Evolutionary conservation across 2,888 invertebrate genomes (phyloP), one percentile per base, ranked within the genome.

Genomic region (Harpalus rubripes): DNA sequence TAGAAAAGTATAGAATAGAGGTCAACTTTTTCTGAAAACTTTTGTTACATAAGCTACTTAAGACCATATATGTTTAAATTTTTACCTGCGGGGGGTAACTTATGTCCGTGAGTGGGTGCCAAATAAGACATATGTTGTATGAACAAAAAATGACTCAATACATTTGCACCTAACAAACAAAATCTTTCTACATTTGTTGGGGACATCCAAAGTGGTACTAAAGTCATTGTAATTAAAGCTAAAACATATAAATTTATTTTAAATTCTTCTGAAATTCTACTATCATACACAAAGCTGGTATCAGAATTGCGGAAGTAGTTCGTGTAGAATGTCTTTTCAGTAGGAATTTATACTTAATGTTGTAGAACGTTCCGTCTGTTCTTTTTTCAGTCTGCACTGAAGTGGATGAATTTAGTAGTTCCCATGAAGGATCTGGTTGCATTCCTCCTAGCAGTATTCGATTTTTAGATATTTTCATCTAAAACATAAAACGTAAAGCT

Each of bases 91-190:
- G 61, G 59, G n/a, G 84, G 84, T 63, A 84, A 15, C 41, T 6
- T 32, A 12, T 39, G 12, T 39, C 56, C 84, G n/a, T 22, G 12
- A 5, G 39, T 65, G 18, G 78, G 63, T 10, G 58, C 32, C 0
- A 78, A 15, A 22, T 16, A 78, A 7, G 26, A 8, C n/a, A 63
- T 8, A 39, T 78, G 65, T 56, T 84, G 78, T 22, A 78, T 84
- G 18, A 63, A 84, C 44, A 84, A 78, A 15, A 84, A 65, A 78
- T 84, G 84, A 26, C 65, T 78, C 32, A 84, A 32, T n/a, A 84
- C 78, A 84, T 84, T 78, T n/a, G 78, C 84, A 12, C 44, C 58
- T 18, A 78, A 8, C 12, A 84, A 32, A 63, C 78, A 78, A 10
- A 84, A 63, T 5, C 84, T 61, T 56, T 84, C 84, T 8, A 65